phyloP scores from a whole-genome alignment of 2,797 vertebrate species.

The Alca torda region DNA sequence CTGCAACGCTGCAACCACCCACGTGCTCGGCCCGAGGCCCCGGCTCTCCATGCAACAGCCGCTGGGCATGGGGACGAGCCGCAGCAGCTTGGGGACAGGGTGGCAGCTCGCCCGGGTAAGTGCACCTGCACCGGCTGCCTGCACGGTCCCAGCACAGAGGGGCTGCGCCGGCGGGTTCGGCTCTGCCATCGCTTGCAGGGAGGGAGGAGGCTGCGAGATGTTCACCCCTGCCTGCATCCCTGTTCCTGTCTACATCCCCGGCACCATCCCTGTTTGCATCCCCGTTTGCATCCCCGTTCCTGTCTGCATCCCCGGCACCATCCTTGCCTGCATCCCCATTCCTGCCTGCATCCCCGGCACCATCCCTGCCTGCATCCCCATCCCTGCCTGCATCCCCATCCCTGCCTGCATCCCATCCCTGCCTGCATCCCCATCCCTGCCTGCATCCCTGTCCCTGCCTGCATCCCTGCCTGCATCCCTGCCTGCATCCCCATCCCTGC shows the following conservation, averaged over 20 bases:
- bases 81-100: neutral
- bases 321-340: neutral
- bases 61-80: fast-evolving
- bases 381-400: neutral
- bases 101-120: neutral
- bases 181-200: neutral
- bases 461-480: neutral
- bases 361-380: neutral
- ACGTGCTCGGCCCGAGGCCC: neutral
- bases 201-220: neutral
- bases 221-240: neutral
- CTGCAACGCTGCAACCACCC: neutral
- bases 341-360: neutral
- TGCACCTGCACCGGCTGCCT: neutral
- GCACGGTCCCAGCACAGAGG: fast-evolving
- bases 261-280: neutral
- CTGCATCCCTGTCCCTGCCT: neutral
- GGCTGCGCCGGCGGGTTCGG: neutral
- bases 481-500: neutral
- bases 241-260: neutral
- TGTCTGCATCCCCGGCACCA: neutral
- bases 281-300: too few species aligned
- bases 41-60: neutral
- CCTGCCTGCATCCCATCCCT: neutral
- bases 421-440: neutral